Base-by-base conservation (phyloP, 2,888 invertebrate genomes). In the Lysandra bellargus region DNA sequence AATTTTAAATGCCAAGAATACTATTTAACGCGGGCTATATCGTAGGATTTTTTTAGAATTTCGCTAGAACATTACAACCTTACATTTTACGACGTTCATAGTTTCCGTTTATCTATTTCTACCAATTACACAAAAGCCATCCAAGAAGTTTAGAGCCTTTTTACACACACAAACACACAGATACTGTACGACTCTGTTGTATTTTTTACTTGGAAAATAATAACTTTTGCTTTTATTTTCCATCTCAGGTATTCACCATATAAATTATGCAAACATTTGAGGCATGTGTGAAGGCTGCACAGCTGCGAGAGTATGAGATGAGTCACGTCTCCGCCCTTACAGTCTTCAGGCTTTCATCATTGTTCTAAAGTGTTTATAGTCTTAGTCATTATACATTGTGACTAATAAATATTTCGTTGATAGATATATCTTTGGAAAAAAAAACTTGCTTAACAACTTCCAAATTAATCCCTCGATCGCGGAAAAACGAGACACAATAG, bases 261-360 rank as follows among this genome's bases (percentile, higher is more conserved):
- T 9, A 37, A 37, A 69, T 69, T 69, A 69, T 69, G 69, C 69
- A 69, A 33, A 33, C 14, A 69, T 37, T 69, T 37, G 14, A 69
- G 69, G 69, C 69, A 37, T 69, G 69, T 37, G 33, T 69, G 69
- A 69, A 69, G 69, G 37, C 9, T 53, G 14, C 37, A 57, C 33
- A 33, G 53, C 74, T 75, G 30, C 30, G 53, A 44, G 76, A 76
- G 76, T 57, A 33, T 74, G 14, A 23, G 76, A 30, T 85, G 85
- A 85, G 81, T 85, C 85, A 85, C 78, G 60, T 44, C 80, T 81
- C 80, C 83, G 78, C 81, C 69, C 80, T 83, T 79, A 80, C 78
- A 79, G 74, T 64, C 84, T 85, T 82, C 84, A 82, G 82, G 76
- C 40, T 78, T 78, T 80, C 80, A 81, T 80, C 81, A 81, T 81